Base-by-base conservation (phyloP, 2,888 invertebrate genomes). In the Tetheella fluctuosa region DNA sequence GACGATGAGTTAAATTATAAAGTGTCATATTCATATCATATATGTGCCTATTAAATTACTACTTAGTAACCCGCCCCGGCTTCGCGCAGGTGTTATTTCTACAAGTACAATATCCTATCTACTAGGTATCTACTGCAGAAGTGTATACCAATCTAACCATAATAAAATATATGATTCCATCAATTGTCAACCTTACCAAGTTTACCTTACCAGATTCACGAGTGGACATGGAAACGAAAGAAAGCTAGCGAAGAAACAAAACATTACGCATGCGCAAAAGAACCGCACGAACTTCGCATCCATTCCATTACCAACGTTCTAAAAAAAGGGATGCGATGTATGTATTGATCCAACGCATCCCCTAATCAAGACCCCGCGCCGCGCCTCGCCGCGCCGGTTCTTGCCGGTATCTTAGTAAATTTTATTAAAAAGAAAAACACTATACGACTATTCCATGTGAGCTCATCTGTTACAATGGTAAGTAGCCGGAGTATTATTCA, bases 401-500 rank as follows among this genome's bases (percentile, higher is more conserved):
- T 1, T 5, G 4, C 10, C 39, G 0, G n/a, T 2, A 5, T 10
- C 15, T 39, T n/a, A n/a, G 6, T 39, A 39, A 10, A 1, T n/a
- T 39, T 10, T 2, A n/a, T n/a, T 13, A 4, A 34, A 34, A 34
- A 34, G 34, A 34, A 37, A 15, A 39, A 15, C 37, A n/a, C n/a
- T 39, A 0, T 6, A 39, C 5, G n/a, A n/a, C 1, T 39, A 39
- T n/a, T 39, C 4, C 4, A 39, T 39, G 39, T 39, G 39, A 52
- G 52, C 25, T 30, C 17, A 30, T 52, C 23, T 37, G 2, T 59
- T 52, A 28, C 25, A 7, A 61, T 63, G 25, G 23, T 52, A 8
- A 23, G 20, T 23, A 23, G 34, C 34, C 30, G 30, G 30, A 10
- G 8, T 30, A 30, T 30, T 30, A 6, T n/a, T n/a, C n/a, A 1